Base-by-base conservation (phyloP, 2,888 invertebrate genomes). In the Diadegma fenestrale region DNA sequence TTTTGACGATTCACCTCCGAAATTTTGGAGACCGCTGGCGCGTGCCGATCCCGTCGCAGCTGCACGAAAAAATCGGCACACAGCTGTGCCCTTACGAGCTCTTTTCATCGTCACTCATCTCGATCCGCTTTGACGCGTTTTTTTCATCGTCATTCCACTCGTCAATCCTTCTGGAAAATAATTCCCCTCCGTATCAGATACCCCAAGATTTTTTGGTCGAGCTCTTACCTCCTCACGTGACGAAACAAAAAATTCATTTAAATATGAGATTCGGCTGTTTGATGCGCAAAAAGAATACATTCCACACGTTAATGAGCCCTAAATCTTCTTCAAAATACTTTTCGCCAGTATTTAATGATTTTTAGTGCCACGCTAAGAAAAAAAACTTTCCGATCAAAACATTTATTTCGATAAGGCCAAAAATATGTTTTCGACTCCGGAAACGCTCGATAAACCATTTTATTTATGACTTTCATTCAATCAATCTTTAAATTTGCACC, bases 21-120 rank as follows among this genome's bases (percentile, higher is more conserved):
- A 91, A 89, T 86, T 88, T 82, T 83, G 80, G 84, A 88, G 91
- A 90, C 90, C 88, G 89, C 87, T 89, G 91, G 90, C 92, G 90
- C 93, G 92, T 92, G 92, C 92, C 92, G 88, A 83, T 45, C 30
- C 41, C 61, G 22, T 83, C 86, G 86, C 92, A 92, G 90, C 91
- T 92, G 92, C 89, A 80, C 48, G 82, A 61, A 51, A 48, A 78
- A 78, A 78, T 61, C 48, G 76, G 26, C 68, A 68, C 68, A 63
- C 85, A 82, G 79, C 81, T 85, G 81, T 75, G 41, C n/a, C 4
- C 26, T 41, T 8, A n/a, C 61, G 12, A 48, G 33, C 51, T 76
- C 64, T n/a, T 37, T 45, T 48, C 51, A 66, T 51, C 26, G 26
- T 22, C 58, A 37, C 58, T 33, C 64, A 14, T 41, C 7, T 78